Base-by-base conservation (phyloP, 2,113 vertebrate species). In the Pteruthius melanotis region DNA sequence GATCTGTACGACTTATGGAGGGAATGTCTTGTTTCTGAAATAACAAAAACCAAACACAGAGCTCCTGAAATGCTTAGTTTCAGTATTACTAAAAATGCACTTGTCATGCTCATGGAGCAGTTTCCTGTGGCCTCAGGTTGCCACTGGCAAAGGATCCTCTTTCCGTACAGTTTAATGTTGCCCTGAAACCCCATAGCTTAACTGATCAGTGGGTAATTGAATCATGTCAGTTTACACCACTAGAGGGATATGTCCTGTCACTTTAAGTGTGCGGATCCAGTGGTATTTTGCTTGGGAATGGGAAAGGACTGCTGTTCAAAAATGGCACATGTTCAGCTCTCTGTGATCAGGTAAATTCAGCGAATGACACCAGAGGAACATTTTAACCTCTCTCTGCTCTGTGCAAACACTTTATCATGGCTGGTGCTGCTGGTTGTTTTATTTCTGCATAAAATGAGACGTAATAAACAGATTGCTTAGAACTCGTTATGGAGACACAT, bases 131-230 rank as follows among this genome's bases (percentile, higher is more conserved):
- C 57, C 31, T 90, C 71, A 17, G 16, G 28, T 74, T 92, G 28
- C 85, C 71, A 50, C 35, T 69, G 70, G 66, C 66, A 53, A 93
- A 80, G 59, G 50, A 95, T 93, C 88, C 15, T 85, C 63, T 94
- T 94, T 91, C 86, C 33, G 4, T 30, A 14, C 14, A 31, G 42
- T 86, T 88, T 83, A 74, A 40, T 86, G 39, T 83, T 66, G 40
- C 72, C 31, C 39, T 70, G 83, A 53, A 77, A 65, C 50, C 88
- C 90, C 45, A 8, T 11, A 44, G 27, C n/a, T 59, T 44, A 47
- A n/a, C 19, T 63, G 15, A 30, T 91, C 16, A 4, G 40, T 61
- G 50, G 50, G 59, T 70, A 85, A 86, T 63, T 65, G 70, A 79
- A 57, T 83, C 57, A 68, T 40, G 57, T 81, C 77, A 11, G 12